Conservation (phyloP, 2,888 invertebrate genomes). For the Ornithoptera alexandrae region DNA sequence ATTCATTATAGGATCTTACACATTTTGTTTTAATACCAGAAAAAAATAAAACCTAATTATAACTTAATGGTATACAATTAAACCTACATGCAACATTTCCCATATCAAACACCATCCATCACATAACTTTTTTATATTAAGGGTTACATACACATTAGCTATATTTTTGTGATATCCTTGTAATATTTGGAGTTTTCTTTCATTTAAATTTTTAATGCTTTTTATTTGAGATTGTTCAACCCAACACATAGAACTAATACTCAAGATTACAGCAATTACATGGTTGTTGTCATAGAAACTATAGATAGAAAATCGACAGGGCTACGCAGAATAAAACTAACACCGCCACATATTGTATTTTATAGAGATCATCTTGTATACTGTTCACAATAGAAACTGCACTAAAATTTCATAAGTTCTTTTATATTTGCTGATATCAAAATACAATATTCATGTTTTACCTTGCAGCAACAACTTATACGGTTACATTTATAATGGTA, state of each 20-base stretch:
- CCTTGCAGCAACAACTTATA: constrained; percentile 30
- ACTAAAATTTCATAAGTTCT: constrained; percentile 34
- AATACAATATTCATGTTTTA: constrained; percentile 34
- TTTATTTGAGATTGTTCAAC: constrained; percentile 57
- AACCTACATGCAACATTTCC: constrained; percentile 40
- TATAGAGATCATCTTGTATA: constrained; percentile 39
- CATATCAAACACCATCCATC: constrained; percentile 51
- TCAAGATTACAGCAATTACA: constrained; percentile 20
- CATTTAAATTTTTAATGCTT: constrained; percentile 54
- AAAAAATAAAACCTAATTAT: constrained; percentile 45
- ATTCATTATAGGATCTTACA: constrained; percentile 27
- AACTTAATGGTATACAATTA: constrained; percentile 65
- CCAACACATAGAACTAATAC: constrained; percentile 45
- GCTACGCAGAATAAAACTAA: constrained; percentile 29
- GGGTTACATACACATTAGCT: constrained; percentile 62
- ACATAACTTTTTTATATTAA: constrained; percentile 59
- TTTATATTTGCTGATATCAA: constrained; percentile 32
- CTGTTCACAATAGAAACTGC: constrained; percentile 37
- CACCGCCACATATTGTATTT: constrained; percentile 36
- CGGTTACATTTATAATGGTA: constrained; percentile 39
- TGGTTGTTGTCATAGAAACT: constrained; percentile 20
- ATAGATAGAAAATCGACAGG: constrained; percentile 24
- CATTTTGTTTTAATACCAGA: constrained; percentile 33
- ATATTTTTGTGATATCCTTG: constrained; percentile 63
- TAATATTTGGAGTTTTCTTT: constrained; percentile 73